phyloP scores from a whole-genome alignment of 2,113 vertebrate species.

The Jacana jacana region DNA sequence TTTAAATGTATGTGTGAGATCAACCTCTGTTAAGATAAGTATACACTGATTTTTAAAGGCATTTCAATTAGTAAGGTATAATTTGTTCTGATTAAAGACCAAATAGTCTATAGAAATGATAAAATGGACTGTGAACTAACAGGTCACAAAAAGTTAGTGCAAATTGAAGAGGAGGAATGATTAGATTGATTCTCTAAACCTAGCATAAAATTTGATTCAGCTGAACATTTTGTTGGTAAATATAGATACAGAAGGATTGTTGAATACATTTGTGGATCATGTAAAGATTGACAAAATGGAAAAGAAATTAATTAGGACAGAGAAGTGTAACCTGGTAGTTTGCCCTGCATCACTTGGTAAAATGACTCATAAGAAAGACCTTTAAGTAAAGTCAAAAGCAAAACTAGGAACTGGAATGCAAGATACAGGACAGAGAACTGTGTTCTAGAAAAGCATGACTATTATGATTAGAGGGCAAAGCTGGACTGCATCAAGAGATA shows the following conservation, averaged over 20 bases:
- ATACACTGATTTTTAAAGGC: not conserved
- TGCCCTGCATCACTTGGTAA: not conserved
- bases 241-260: not conserved
- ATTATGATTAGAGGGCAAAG: not conserved
- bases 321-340: not conserved
- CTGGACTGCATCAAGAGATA: not conserved
- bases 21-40: not conserved
- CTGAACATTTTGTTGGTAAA: not conserved
- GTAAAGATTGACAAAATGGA: not conserved
- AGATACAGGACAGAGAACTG: not conserved
- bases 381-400: not conserved
- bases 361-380: not conserved
- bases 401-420: not conserved
- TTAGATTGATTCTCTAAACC: not conserved
- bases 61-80: not conserved
- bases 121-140: not conserved
- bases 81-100: not conserved
- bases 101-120: not conserved
- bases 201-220: not conserved
- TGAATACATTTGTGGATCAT: not conserved
- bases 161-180: not conserved
- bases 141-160: not conserved
- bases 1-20: not conserved
- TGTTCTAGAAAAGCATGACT: not conserved
- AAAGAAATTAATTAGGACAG: not conserved